A percentile compares a stretch with the other conserved stretches of the same genome.
These are phyloP conservation scores for Gymnosoma rotundatum DNA, from an alignment of 2,888 invertebrate species.

Conservation along the genomic window DNA sequence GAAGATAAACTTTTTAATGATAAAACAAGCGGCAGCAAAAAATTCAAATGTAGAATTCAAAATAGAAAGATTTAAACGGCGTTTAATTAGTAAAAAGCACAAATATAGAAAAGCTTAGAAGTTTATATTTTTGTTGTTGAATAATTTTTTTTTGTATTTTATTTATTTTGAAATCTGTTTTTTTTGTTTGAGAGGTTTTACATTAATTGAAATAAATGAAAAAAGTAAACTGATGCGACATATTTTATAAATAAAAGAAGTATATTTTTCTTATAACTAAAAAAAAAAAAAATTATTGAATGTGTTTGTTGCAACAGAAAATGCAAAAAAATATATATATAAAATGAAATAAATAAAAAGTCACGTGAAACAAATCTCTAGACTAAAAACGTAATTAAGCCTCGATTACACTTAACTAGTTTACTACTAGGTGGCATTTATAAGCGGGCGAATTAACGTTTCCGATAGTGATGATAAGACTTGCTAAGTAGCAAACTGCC, in stretches of 20 bases:
- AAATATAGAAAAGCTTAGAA: conserved; percentile 1
- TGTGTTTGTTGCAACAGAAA: too few relatives aligned
- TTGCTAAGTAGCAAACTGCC: too few relatives aligned
- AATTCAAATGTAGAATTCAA: conserved; percentile 30
- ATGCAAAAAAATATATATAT: too few relatives aligned
- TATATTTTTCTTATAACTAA: background rate
- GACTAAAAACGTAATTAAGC: too few relatives aligned
- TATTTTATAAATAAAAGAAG: conserved; percentile 17
- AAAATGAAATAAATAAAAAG: too few relatives aligned
- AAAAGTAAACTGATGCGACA: conserved; percentile 47
- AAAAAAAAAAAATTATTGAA: too few relatives aligned
- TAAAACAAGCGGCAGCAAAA: conserved; percentile 72
- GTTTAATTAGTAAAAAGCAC: conserved; percentile 47
- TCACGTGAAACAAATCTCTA: too few relatives aligned
- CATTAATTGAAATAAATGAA: conserved; percentile 53
- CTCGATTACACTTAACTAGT: too few relatives aligned
- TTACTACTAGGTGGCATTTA: too few relatives aligned
- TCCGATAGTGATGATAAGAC: too few relatives aligned
- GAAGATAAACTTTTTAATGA: conserved; percentile 71
- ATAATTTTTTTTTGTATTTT: background rate
- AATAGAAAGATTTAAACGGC: conserved; percentile 55
- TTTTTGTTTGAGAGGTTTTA: conserved; percentile 37
- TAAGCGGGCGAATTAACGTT: too few relatives aligned
- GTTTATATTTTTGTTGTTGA: conserved; percentile 6
- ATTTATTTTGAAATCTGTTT: background rate